Percentiles rank a stretch among this genome's conserved stretches.
Conservation (phyloP, 2,113 vertebrate genomes). For the Xenopus laevis region DNA sequence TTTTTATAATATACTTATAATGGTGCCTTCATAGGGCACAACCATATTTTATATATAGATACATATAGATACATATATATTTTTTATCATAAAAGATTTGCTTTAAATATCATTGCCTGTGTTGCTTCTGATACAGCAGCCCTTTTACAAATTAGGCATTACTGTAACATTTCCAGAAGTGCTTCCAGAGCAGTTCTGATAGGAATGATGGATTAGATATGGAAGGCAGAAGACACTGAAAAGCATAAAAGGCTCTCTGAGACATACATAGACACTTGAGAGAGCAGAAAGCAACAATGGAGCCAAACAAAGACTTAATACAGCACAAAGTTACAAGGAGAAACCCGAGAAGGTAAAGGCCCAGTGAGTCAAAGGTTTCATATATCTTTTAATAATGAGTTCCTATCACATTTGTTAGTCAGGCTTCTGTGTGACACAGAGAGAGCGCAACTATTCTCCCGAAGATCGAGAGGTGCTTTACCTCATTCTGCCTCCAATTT, state of each 20-base stretch:
- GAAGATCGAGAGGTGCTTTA: neutral
- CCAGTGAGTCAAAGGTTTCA: constrained; percentile 7
- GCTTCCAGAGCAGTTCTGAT: neutral
- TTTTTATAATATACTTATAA: no score
- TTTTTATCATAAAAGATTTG: no score
- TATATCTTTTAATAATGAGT: neutral
- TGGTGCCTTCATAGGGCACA: no score
- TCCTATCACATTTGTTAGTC: neutral
- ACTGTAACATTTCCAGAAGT: constrained; percentile 2
- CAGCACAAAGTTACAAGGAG: constrained; percentile 12
- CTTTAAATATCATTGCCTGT: no score
- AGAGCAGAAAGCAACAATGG: neutral
- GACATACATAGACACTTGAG: constrained; percentile 7
- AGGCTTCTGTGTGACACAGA: neutral
- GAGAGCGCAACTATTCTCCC: neutral
- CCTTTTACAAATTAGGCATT: neutral
- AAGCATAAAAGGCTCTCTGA: neutral
- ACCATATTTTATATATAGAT: no score
- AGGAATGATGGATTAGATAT: constrained; percentile 1
- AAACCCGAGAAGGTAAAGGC: constrained; percentile 4
- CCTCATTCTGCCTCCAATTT: neutral
- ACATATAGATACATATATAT: no score
- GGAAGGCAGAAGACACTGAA: neutral
- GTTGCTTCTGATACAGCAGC: neutral
- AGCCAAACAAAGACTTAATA: neutral